Evolutionary conservation across 2,113 vertebrate genomes (phyloP).

Genomic region (Prionailurus viverrinus): DNA sequence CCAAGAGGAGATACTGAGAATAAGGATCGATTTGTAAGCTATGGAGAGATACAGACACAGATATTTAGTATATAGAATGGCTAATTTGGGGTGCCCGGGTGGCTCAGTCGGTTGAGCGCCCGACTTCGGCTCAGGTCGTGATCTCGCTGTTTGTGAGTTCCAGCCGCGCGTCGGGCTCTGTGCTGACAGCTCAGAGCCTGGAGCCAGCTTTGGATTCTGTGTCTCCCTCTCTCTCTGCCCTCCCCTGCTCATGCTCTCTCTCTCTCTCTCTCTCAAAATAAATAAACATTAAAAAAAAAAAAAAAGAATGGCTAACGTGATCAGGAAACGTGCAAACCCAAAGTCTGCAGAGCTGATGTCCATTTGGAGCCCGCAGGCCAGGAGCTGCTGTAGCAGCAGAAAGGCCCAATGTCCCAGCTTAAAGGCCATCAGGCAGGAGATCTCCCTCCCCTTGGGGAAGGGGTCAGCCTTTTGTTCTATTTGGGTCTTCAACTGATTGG

Average conservation of each 20-base stretch:
- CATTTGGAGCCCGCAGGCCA: not conserved
- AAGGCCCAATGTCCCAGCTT: not conserved
- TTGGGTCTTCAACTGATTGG: not conserved
- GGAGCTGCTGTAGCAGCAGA: not conserved
- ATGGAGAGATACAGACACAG: too few relatives aligned
- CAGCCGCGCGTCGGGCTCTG: fast-evolving
- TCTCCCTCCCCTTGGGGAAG: not conserved
- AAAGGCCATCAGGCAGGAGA: not conserved
- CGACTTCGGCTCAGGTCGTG: too few relatives aligned
- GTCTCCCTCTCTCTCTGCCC: too few relatives aligned
- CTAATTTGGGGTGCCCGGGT: too few relatives aligned
- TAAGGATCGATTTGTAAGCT: not conserved
- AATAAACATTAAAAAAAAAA: too few relatives aligned
- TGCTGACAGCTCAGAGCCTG: too few relatives aligned
- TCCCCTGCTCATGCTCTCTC: too few relatives aligned
- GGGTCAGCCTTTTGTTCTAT: too few relatives aligned
- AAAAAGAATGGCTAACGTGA: not conserved
- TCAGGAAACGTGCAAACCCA: not conserved
- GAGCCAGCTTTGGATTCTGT: too few relatives aligned
- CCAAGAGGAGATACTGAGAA: not conserved
- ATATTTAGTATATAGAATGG: not conserved
- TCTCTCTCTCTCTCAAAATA: too few relatives aligned
- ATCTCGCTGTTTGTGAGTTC: too few relatives aligned
- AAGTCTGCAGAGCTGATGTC: not conserved
- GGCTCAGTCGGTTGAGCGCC: too few relatives aligned